Base-by-base conservation (phyloP, 2,797 vertebrate species). In the Labeo calbasu region DNA sequence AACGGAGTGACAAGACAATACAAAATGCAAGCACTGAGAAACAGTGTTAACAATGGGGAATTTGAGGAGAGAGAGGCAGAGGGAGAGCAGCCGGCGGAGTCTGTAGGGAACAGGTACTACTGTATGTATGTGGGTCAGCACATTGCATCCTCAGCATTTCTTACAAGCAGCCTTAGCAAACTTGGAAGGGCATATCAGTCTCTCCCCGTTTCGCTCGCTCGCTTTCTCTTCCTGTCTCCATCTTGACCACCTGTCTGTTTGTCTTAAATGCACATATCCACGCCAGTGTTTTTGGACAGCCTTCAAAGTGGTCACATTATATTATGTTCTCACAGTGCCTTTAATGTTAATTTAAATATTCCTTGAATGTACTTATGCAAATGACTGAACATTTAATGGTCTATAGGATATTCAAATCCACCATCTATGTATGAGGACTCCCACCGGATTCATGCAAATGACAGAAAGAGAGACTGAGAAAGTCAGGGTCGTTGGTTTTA, bases 61-160 rank as follows among this genome's bases (percentile, higher is more conserved):
- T 84, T n/a, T 84, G 32, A 57, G 32, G 85, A 81, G 59, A 59
- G 65, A 19, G 57, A 76, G 82, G 46, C 55, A 79, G 87, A 88
- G 92, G 79, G 80, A 81, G 66, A 86, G 77, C 88, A 77, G 63
- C 25, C 95, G 95, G 93, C 92, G 95, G 95, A 90, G 89, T 95
- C 95, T 94, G 71, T 81, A 86, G 94, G 95, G 95, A 97, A 88
- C 91, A 89, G 91, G 93, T 95, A 93, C 88, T 86, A 72, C 68
- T 50, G 63, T 86, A 84, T 87, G 86, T 94, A 97, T 96, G 91
- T 97, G 94, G 96, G 96, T 97, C 96, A 97, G 93, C 90, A 95
- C 93, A 93, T 87, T 94, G 94, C 94, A 95, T 94, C 91, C 93
- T 97, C 95, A 96, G 95, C 95, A 92, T 77, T 96, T 96, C 92